phyloP scores from a whole-genome alignment of 2,888 invertebrate genomes.

The Parnassius smintheus region DNA sequence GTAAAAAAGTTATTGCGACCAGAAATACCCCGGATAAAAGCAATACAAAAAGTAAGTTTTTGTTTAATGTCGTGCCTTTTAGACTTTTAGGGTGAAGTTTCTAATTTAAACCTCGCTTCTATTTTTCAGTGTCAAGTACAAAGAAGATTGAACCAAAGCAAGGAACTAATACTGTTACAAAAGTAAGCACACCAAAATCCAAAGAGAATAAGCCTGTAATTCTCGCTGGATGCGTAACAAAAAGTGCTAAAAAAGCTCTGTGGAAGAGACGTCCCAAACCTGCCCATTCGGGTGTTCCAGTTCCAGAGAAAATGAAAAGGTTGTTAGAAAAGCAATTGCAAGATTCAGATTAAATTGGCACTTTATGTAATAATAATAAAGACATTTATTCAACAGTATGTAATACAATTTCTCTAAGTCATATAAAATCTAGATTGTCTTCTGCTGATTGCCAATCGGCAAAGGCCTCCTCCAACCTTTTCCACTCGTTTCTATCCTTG shows the following conservation, averaged over 20 bases:
- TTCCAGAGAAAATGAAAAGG: conserved; percentile 67
- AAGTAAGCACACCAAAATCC: conserved; percentile 52
- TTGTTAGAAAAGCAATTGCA: conserved; percentile 49
- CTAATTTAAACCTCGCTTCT: not conserved
- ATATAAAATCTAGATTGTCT: too few species aligned
- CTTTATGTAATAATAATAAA: too few species aligned
- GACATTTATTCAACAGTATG: too few species aligned
- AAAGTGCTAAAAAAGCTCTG: conserved; percentile 54
- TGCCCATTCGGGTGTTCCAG: conserved; percentile 70
- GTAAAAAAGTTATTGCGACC: conserved; percentile 28
- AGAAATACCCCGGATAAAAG: conserved; percentile 31
- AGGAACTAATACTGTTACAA: conserved; percentile 51
- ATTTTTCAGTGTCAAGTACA: conserved; percentile 45
- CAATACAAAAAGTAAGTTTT: conserved; percentile 15
- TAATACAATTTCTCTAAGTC: too few species aligned
- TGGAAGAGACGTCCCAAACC: conserved; percentile 62
- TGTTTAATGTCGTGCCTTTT: too few species aligned
- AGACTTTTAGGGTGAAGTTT: too few species aligned
- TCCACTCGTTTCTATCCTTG: too few species aligned
- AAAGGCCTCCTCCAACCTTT: too few species aligned
- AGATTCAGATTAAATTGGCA: conserved; percentile 39
- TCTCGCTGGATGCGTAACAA: conserved; percentile 48
- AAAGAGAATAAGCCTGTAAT: conserved; percentile 52
- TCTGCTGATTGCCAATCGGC: too few species aligned
- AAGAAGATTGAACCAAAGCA: conserved; percentile 37